These are phyloP conservation scores for Odocoileus hemionus DNA, from an alignment of 2,113 vertebrate genomes.

Conservation along the genomic window DNA sequence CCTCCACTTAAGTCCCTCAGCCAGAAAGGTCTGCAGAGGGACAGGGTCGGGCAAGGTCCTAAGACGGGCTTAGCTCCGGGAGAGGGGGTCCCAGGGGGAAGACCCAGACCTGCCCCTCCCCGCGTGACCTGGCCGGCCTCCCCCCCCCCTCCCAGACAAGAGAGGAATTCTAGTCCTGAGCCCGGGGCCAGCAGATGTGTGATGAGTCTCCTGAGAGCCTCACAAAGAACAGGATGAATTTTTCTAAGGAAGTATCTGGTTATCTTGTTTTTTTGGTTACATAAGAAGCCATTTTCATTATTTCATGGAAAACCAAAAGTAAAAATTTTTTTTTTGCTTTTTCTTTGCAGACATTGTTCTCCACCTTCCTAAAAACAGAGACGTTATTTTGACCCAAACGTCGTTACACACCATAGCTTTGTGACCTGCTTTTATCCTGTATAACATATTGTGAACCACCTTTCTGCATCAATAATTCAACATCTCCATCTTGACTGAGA, in stretches of 20 bases:
- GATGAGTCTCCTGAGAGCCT: background rate
- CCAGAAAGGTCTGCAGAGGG: background rate
- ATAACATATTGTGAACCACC: too few relatives aligned
- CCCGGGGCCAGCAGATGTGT: background rate
- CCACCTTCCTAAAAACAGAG: background rate
- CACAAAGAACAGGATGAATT: background rate
- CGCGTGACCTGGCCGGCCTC: background rate
- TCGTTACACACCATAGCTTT: background rate
- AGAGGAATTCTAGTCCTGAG: background rate
- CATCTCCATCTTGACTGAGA: background rate
- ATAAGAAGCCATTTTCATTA: background rate
- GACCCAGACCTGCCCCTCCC: background rate
- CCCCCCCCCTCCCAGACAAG: background rate
- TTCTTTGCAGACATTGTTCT: background rate
- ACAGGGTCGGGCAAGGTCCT: too few relatives aligned
- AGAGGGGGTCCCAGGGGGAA: fast-evolving
- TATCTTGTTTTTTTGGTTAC: background rate
- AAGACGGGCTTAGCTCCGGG: background rate
- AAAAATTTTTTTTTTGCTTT: background rate
- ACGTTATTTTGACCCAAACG: background rate
- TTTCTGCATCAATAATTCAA: background rate
- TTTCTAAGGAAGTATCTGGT: background rate
- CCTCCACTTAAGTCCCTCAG: fast-evolving
- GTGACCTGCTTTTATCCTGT: background rate
- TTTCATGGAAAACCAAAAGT: background rate